Base-by-base conservation (phyloP, 2,888 invertebrate species). In the Cheilosia impressa region DNA sequence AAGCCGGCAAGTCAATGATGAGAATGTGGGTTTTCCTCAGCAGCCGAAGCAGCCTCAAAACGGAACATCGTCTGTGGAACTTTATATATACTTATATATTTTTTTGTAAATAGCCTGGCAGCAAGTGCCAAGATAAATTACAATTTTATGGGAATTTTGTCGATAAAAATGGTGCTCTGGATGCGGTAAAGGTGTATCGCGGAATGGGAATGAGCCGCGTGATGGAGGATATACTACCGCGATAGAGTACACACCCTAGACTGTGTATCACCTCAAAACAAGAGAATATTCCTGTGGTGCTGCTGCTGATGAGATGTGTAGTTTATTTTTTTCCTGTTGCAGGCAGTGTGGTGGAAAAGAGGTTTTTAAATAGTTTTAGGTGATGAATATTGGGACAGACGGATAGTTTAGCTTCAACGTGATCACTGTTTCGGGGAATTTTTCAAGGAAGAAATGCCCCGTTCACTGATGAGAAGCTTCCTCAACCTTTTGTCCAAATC, bases 71-170 rank as follows among this genome's bases (percentile, higher is more conserved):
- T 17, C 22, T 63, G 53, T 45, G 50, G 31, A 31, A 31, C 7
- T 60, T 43, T 17, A 52, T 27, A 6, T 27, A 27, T 27, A 27
- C 0, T 24, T 24, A 4, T 24, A 1, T 7, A 6, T 72, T 45
- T 60, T 66, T 81, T 76, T 85, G 76, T 81, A 85, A 85, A 85
- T 85, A 85, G 81, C 85, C 81, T 81, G 85, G 85, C 85, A 81
- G 85, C 81, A 85, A 85, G 85, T 85, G 81, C 81, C 66, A 81
- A 81, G 85, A 85, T 85, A 85, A 85, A 85, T 85, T 85, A 85
- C 81, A 85, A 76, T 85, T 85, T 85, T 85, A 85, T 85, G 81
- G 85, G 85, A 85, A 81, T 85, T 85, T 81, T 66, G 85, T 85
- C 85, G 85, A 85, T 85, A 85, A 85, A 85, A 81, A 76, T 22